Conservation (phyloP, 2,888 invertebrate genomes). For the Heliconius ethilla region DNA sequence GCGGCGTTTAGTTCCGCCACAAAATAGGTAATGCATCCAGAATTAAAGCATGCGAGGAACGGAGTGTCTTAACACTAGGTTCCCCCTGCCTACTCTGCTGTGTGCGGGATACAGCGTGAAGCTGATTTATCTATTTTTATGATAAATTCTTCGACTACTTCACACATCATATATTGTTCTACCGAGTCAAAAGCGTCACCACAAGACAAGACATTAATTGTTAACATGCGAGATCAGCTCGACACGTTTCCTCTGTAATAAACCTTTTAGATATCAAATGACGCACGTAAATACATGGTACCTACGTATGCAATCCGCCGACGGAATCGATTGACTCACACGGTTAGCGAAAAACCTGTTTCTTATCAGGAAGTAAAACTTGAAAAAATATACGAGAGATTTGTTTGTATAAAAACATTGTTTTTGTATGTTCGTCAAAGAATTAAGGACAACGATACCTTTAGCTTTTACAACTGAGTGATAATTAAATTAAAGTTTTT, state of each 20-base stretch:
- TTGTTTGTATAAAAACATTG: background rate
- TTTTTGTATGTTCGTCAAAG: background rate
- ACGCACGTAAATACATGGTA: conserved; percentile 27
- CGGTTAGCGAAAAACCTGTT: conserved; percentile 23
- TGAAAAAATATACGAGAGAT: conserved; percentile 1
- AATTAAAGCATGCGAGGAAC: too few relatives aligned
- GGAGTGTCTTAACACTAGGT: too few relatives aligned
- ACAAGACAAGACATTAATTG: conserved; percentile 23
- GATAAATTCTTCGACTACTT: background rate
- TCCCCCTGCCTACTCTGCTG: too few relatives aligned
- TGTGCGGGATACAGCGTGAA: too few relatives aligned
- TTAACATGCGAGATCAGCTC: conserved; percentile 29
- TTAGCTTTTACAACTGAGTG: background rate
- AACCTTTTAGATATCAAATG: conserved; percentile 35
- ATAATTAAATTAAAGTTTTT: background rate
- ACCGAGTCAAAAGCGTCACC: conserved; percentile 18
- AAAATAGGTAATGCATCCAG: too few relatives aligned
- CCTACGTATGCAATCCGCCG: background rate
- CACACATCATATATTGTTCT: conserved; percentile 11
- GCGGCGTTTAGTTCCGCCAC: too few relatives aligned
- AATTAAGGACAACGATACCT: background rate
- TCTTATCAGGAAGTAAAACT: conserved; percentile 22
- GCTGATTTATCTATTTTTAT: too few relatives aligned
- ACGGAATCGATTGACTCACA: conserved; percentile 24
- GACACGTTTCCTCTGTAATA: conserved; percentile 23